Percentiles rank a stretch among this genome's conserved stretches.
phyloP scores from a whole-genome alignment of 1,140 invertebrate genomes.

The Centruroides vittatus region DNA sequence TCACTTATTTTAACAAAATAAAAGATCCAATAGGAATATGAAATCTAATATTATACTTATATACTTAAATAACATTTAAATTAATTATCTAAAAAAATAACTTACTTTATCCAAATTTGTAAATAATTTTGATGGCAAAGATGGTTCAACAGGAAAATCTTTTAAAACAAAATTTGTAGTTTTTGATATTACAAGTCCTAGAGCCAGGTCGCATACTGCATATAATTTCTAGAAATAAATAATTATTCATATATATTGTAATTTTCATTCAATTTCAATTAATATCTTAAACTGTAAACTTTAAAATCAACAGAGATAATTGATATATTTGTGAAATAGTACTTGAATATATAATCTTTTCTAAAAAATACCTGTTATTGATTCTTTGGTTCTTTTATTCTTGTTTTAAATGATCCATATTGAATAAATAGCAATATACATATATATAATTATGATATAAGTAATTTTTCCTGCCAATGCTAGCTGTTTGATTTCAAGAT shows the following conservation, averaged over 20 bases:
- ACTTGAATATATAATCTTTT: too few relatives aligned
- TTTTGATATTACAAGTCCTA: slow-evolving; percentile 71
- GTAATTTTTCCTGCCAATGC: too few relatives aligned
- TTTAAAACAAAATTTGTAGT: slow-evolving; percentile 73
- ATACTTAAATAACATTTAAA: not conserved
- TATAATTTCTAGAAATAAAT: slow-evolving; percentile 67
- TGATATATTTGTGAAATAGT: not conserved
- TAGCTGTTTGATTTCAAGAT: too few relatives aligned
- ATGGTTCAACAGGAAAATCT: slow-evolving; percentile 65
- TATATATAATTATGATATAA: too few relatives aligned
- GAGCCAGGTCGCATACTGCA: slow-evolving; percentile 85
- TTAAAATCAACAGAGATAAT: not conserved
- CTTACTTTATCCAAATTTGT: slow-evolving; percentile 29
- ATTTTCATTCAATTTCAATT: not conserved
- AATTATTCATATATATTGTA: not conserved
- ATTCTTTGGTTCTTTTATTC: too few relatives aligned
- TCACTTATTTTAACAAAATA: slow-evolving; percentile 17
- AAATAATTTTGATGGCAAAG: slow-evolving; percentile 33
- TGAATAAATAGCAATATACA: too few relatives aligned
- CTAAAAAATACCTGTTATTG: too few relatives aligned
- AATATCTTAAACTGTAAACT: not conserved
- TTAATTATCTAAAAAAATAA: not conserved
- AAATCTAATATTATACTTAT: not conserved
- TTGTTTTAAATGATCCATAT: too few relatives aligned
- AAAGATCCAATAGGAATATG: slow-evolving; percentile 9